Evolutionary conservation across 2,888 invertebrate species (phyloP), one percentile per base, ranked within the genome.

Genomic region (Ectropis crepuscularia): DNA sequence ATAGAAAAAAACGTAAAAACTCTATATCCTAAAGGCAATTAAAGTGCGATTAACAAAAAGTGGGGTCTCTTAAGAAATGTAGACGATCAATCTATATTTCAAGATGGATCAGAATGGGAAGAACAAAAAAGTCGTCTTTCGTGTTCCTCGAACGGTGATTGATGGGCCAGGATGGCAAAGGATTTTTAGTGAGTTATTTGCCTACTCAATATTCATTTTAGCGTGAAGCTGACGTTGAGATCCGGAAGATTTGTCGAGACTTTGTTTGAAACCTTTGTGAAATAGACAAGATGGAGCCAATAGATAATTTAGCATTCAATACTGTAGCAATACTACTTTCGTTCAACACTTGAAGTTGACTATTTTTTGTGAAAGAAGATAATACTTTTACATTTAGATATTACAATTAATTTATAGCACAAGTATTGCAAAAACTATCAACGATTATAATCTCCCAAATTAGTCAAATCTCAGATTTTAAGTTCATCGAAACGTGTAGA

Each of bases 71-170:
- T 57, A 53, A 59, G 49, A 57, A 48, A 53, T 38, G 61, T 62
- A 73, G 77, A 67, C 66, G 75, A 81, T 83, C 81, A 79, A 82
- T 83, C 82, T 81, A 79, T 78, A 79, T 76, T 77, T 77, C 63
- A 78, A 78, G 77, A 81, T 76, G 75, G 76, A 79, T 79, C 71
- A 53, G 68, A 70, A 53, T 61, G 74, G 72, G 74, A 73, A 67
- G 72, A 75, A 74, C 77, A 75, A 80, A 79, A 77, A 81, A 80
- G 72, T 74, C 72, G 73, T 72, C 72, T 68, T 53, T 57, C 65
- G 58, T 64, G 69, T 64, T 64, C 62, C 62, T 82, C 48, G 57
- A 61, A 53, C 79, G 79, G 82, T 81, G 83, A 85, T 84, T 81
- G 80, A 77, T 74, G 73, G 69, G 63, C 65, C 64, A 63, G 59